Evolutionary conservation across 2,113 vertebrate species (phyloP).

Genomic region (Megaleporinus macrocephalus): DNA sequence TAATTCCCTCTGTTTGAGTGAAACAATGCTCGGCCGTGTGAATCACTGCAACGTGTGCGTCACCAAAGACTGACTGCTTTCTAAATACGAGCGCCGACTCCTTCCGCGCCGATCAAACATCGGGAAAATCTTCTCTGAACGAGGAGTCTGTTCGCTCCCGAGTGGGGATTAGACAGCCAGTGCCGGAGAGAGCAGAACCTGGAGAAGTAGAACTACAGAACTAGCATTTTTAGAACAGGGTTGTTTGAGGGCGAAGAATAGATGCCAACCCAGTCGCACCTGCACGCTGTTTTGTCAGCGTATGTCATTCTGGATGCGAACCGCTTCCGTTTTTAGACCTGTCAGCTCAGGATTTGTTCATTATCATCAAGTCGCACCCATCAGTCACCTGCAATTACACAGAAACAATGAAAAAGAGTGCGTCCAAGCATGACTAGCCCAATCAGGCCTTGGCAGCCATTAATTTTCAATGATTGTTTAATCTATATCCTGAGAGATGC

Average conservation of each 20-base stretch:
- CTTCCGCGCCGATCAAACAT: background rate
- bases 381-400: too few species aligned
- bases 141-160: background rate
- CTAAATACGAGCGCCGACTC: background rate
- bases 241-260: too few species aligned
- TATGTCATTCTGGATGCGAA: background rate
- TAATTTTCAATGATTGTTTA: too few species aligned
- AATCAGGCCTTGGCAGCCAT: too few species aligned
- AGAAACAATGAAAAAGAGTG: too few species aligned
- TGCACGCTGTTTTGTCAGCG: background rate
- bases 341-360: too few species aligned
- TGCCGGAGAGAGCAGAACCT: too few species aligned
- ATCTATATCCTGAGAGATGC: too few species aligned
- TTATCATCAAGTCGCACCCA: too few species aligned
- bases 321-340: background rate
- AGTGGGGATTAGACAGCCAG: too few species aligned
- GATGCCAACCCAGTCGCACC: too few species aligned
- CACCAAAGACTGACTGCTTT: background rate
- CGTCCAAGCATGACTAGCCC: too few species aligned
- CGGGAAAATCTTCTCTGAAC: background rate
- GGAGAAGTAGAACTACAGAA: background rate
- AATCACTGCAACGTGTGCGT: background rate
- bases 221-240: background rate
- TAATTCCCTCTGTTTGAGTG: background rate
- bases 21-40: background rate